Evolutionary conservation across 2,888 invertebrate genomes (phyloP).

Genomic region (Cephalotes varians): DNA sequence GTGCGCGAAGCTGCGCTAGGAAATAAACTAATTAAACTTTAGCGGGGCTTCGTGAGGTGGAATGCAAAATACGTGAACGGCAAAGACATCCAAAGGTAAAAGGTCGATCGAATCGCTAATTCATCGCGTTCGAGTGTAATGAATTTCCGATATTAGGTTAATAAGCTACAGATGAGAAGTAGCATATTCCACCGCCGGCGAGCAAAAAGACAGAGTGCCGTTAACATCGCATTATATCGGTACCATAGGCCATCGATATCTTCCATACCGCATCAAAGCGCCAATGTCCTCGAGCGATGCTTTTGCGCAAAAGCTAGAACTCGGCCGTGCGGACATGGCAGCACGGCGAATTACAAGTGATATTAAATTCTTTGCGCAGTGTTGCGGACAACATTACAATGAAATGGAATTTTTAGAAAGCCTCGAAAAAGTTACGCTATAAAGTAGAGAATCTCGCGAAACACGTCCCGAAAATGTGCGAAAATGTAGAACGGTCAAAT

Average conservation of each 20-base stretch:
- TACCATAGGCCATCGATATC: constrained; percentile 33
- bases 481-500: background rate
- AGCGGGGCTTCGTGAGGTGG: background rate
- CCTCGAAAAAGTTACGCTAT: constrained; percentile 10
- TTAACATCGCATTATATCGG: constrained; percentile 37
- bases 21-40: constrained; percentile 54
- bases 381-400: constrained; percentile 28
- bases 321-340: constrained; percentile 3
- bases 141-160: constrained; percentile 54
- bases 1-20: constrained; percentile 10
- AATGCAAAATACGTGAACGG: constrained; percentile 31
- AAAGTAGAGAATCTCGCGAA: background rate
- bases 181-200: constrained; percentile 2
- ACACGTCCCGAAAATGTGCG: constrained; percentile 4
- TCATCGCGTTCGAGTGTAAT: constrained; percentile 47
- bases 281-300: constrained; percentile 35
- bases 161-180: constrained; percentile 48
- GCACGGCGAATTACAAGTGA: constrained; percentile 35
- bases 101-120: constrained; percentile 38
- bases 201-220: constrained; percentile 45
- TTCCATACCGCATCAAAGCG: constrained; percentile 43
- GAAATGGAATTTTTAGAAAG: constrained; percentile 30
- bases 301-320: constrained; percentile 38
- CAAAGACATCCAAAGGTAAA: constrained; percentile 36
- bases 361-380: constrained; percentile 43